phyloP scores from a whole-genome alignment of 2,113 vertebrate genomes.

The Oryzias curvinotus region DNA sequence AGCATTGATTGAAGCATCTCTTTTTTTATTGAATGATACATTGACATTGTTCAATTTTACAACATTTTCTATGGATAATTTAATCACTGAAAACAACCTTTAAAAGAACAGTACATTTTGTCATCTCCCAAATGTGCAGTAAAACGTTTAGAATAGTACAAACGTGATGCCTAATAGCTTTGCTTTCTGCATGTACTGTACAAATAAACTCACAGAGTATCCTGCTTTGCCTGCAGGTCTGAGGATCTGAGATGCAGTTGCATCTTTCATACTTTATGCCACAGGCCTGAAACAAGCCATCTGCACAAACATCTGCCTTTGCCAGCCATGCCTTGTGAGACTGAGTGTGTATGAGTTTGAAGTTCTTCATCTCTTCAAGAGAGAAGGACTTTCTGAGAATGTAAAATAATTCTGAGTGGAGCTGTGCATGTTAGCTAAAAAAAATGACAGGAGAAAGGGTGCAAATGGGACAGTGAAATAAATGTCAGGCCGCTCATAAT shows the following conservation, averaged over 20 bases:
- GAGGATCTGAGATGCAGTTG: constrained; percentile 20
- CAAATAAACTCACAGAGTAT: background rate
- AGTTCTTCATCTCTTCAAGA: background rate
- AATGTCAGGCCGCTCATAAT: no score
- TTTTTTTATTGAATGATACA: no score
- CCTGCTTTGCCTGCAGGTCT: constrained; percentile 15
- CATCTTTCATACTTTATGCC: constrained; percentile 54
- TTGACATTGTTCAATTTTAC: no score
- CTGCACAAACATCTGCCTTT: constrained; percentile 50
- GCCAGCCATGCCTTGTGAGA: constrained; percentile 52
- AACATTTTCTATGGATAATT: no score
- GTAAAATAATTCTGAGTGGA: no score
- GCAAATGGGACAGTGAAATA: no score
- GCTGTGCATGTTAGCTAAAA: no score
- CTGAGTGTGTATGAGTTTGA: background rate
- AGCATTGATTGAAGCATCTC: no score
- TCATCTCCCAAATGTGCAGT: background rate
- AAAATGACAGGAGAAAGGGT: no score
- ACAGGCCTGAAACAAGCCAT: constrained; percentile 62
- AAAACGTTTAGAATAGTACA: constrained; percentile 1
- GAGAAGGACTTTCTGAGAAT: no score
- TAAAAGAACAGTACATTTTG: background rate
- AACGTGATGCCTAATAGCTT: background rate
- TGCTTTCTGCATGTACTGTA: background rate
- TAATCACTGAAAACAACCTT: background rate